Evolutionary conservation across 2,888 invertebrate genomes (phyloP), one percentile per base, ranked within the genome.

Genomic region (Cosmorhoe ocellata): DNA sequence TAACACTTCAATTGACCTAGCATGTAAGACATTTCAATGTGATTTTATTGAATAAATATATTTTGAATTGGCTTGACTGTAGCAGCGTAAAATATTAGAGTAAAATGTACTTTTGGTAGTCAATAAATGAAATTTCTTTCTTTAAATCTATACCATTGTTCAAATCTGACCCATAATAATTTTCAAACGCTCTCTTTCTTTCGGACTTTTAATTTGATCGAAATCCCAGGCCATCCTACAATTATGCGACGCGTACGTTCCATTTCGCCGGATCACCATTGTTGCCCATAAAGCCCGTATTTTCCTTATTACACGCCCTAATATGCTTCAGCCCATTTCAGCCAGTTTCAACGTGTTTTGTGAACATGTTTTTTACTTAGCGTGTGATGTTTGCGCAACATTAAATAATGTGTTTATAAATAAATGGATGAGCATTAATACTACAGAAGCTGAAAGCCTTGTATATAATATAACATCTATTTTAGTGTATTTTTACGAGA

Each of bases 181-280:
- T 27, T 34, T 34, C 7, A 27, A 24, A 13, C 3, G 10, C 9
- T 10, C 11, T 22, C 9, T 3, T 31, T 9, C 9, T 34, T 42
- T n/a, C 14, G 7, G n/a, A 27, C 26, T 13, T 41, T 12, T 12
- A 3, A 28, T 13, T 13, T 6, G 24, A 30, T 4, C 22, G 6
- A 46, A 46, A 33, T 34, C 27, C 11, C 28, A 26, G 30, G 8
- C 12, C 11, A 18, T 41, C 24, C 12, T 36, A 45, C 34, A 40
- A 42, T 47, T 43, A 44, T 48, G 18, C 39, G 67, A 66, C 66
- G 64, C 69, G 68, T 43, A 45, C 48, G 71, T 82, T 77, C 79
- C 77, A 81, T 85, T 83, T 80, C 71, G 52, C 59, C 67, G 82
- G 81, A 81, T 84, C 81, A 77, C 66, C 69, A 66, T 71, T 63